Evolutionary conservation across 2,113 vertebrate species (phyloP), one percentile per base, ranked within the genome.

Genomic region (Alces alces): DNA sequence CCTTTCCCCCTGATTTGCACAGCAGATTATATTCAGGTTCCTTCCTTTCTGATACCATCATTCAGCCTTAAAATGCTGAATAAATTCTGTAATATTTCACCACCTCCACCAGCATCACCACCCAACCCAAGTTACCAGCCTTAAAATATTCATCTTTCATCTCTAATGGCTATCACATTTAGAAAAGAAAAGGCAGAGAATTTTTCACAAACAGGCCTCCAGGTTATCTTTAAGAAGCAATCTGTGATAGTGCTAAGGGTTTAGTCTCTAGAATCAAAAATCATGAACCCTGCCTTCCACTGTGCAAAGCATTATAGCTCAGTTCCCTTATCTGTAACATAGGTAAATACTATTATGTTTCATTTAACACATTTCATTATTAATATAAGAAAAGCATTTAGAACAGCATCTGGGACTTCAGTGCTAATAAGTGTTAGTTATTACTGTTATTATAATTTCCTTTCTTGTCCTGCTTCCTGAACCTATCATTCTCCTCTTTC

Each of bases 101-200:
- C 52, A 92, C 39, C 47, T 80, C 36, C 19, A 96, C 2, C 25
- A 79, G 15, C 12, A 4, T 13, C 9, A 2, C 47, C 43, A 39
- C 13, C n/a, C n/a, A 12, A 76, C 55, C 33, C 73, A 94, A 96
- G 45, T 91, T 87, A 96, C 28, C 33, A 3, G 45, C 55, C 52
- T 78, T 92, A 55, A 97, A 78, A 92, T 93, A 86, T 14, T 93
- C 86, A 94, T 73, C 39, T 93, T 84, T 94, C 82, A 39, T 82
- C 52, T 57, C 52, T 88, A 91, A 91, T 17, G 19, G 47, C 19
- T 73, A 91, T 52, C 39, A 89, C 33, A 95, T 66, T 94, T 86
- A 70, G 3, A 70, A 43, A 94, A 92, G 30, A 15, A 12, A 13
- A 85, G 21, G 54, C 12, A 61, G 70, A 85, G n/a, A 93, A 90